Evolutionary conservation across 2,113 vertebrate species (phyloP), one percentile per base, ranked within the genome.

Genomic region (Cebidichthys violaceus): DNA sequence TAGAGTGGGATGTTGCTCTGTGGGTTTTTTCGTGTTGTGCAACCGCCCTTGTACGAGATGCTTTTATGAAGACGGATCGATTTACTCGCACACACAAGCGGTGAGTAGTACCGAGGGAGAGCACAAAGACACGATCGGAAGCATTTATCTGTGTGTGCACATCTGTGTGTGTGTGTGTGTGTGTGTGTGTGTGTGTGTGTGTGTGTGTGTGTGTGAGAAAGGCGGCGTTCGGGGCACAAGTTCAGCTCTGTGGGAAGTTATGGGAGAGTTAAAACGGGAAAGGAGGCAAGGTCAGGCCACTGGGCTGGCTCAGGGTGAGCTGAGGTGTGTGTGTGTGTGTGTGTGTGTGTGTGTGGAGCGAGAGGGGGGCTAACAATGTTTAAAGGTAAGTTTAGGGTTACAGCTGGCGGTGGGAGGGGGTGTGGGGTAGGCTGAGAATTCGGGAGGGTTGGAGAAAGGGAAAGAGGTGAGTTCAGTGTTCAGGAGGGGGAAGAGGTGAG

Each of bases 211-310:
- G 72, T 54, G 82, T 35, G 60, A 43, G 68, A 65, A 17, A 65
- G 77, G 65, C 18, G n/a, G 65, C 0, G 57, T 45, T 65, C 31
- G 3, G 75, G 88, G 45, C 84, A 79, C 27, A 4, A 80, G 90
- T 90, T 92, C 88, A 90, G 70, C 79, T 65, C 70, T 3, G 87
- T 89, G 91, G 88, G 89, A 92, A 89, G 92, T 94, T 92, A 91
- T 83, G 83, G 80, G 86, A 86, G 90, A 92, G 74, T 86, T 88
- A 83, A 89, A 88, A 78, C 37, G 24, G 33, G 39, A 70, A 80
- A 79, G 85, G 79, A 87, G 91, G 81, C 78, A 18, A 87, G 86
- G 88, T 88, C 87, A 87, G 87, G 88, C 35, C 83, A 67, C 70
- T 65, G 73, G 82, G 75, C 52, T 4, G 55, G 59, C 24, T 50